phyloP scores from a whole-genome alignment of 2,797 vertebrate species.

The Euthynnus affinis region DNA sequence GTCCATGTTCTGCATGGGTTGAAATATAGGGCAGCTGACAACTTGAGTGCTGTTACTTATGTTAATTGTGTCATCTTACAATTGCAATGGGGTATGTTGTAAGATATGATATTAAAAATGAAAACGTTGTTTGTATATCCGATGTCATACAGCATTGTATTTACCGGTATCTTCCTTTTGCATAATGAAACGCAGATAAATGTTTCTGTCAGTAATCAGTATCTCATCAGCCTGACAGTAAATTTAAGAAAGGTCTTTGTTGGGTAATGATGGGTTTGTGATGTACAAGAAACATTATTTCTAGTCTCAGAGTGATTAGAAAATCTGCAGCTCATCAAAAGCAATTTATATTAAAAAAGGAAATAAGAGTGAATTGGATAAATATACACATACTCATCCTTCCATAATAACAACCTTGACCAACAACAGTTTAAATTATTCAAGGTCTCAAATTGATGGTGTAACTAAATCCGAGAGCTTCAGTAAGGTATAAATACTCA shows the following conservation, averaged over 20 bases:
- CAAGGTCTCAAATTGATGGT: background rate
- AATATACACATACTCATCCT: background rate
- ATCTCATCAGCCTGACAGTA: conserved; percentile 18
- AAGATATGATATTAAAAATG: conserved; percentile 31
- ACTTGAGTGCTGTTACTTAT: conserved; percentile 24
- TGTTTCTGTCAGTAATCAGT: conserved; percentile 28
- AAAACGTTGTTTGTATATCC: conserved; percentile 40
- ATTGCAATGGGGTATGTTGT: conserved; percentile 12
- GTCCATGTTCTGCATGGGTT: background rate
- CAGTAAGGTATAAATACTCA: background rate
- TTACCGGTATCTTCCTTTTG: conserved; percentile 27
- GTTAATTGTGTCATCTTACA: conserved; percentile 36
- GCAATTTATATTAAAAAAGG: background rate
- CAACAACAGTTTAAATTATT: background rate
- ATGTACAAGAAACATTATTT: conserved; percentile 4
- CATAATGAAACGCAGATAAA: conserved; percentile 38
- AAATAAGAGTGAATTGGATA: background rate
- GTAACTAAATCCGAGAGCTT: conserved; percentile 7
- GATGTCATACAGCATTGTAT: conserved; percentile 28
- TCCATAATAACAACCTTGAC: background rate
- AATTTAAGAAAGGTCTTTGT: conserved; percentile 12
- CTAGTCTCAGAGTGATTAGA: conserved; percentile 1
- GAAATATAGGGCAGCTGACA: conserved; percentile 20
- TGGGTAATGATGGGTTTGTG: conserved; percentile 34
- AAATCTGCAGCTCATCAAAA: background rate